These are phyloP conservation scores for Erannis defoliaria DNA, from an alignment of 2,888 invertebrate species.

Conservation along the genomic window DNA sequence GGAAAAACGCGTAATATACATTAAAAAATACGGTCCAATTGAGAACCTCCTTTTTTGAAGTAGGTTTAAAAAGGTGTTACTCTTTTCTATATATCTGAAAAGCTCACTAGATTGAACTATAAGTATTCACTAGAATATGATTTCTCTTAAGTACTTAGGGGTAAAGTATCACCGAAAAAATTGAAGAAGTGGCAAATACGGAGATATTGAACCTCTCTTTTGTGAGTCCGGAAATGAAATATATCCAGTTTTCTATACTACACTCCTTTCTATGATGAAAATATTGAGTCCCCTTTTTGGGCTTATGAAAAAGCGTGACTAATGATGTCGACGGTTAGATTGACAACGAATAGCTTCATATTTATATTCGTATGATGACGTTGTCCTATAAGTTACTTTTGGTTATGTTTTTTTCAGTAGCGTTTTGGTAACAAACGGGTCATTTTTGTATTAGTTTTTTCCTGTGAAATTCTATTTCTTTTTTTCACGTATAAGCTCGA, in stretches of 20 bases:
- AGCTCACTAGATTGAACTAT: no score
- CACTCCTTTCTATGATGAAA: slow-evolving; percentile 18
- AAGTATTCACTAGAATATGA: background rate
- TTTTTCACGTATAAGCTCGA: no score
- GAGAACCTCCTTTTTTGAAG: no score
- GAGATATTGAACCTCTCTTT: slow-evolving; percentile 3
- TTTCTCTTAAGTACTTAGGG: background rate
- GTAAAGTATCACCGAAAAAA: background rate
- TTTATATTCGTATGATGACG: slow-evolving; percentile 20
- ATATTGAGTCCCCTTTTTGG: slow-evolving; percentile 22
- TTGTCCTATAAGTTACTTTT: background rate
- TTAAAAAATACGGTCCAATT: no score
- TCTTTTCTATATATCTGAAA: no score
- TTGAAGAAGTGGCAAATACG: background rate
- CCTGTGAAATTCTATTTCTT: no score
- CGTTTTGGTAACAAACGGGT: background rate
- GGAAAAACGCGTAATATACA: no score
- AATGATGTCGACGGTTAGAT: slow-evolving; percentile 32
- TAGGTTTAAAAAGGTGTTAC: no score
- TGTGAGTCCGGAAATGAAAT: slow-evolving; percentile 2
- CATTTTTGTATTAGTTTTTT: background rate
- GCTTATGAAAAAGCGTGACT: slow-evolving; percentile 34
- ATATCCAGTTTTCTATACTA: slow-evolving; percentile 10
- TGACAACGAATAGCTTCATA: slow-evolving; percentile 26
- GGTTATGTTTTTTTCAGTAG: background rate